Base-by-base conservation (phyloP, 1,140 invertebrate species). In the Atopsyche davidsoni region DNA sequence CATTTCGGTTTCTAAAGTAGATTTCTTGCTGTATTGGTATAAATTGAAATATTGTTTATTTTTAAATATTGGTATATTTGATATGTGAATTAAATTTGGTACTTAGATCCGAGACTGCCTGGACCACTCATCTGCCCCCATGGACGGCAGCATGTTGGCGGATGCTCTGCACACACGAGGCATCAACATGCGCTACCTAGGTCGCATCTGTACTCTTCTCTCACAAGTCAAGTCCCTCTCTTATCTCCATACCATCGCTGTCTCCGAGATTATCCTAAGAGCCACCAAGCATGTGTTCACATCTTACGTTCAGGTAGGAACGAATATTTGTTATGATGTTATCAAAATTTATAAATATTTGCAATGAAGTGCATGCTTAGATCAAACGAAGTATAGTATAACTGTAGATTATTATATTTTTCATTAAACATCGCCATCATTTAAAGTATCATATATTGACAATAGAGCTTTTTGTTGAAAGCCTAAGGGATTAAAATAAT, bases 141-240 rank as follows among this genome's bases (percentile, higher is more conserved):
- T 98, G 80, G 96, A 99, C 75, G 96, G 96, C 16, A 75, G 78
- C 16, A 94, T 90, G n/a, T 73, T 98, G n/a, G 83, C 89, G 1
- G 93, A 98, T 67, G 85, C 90, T 1, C 73, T 98, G 62, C 96
- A 98, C 69, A 85, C 82, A 55, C 81, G 89, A 58, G 96, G 96
- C 45, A 97, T 99, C 57, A 99, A 98, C 68, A 86, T 98, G 46
- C 80, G 96, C 46, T 99, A 99, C 68, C 76, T 99, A 41, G 94
- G 94, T 19, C 87, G 89, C 73, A 79, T 96, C 16, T 85, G 87
- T 11, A 77, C 81, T 41, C 81, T 88, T 67, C 68, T 97, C 25
- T 70, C 76, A 1, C 84, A 87, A 65, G 82, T 92, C 57, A 80
- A 86, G 41, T 81, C 86, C 53, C 77, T 97, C 16, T 80, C 86